phyloP scores from a whole-genome alignment of 2,113 vertebrate species.

The Otocyon megalotis region DNA sequence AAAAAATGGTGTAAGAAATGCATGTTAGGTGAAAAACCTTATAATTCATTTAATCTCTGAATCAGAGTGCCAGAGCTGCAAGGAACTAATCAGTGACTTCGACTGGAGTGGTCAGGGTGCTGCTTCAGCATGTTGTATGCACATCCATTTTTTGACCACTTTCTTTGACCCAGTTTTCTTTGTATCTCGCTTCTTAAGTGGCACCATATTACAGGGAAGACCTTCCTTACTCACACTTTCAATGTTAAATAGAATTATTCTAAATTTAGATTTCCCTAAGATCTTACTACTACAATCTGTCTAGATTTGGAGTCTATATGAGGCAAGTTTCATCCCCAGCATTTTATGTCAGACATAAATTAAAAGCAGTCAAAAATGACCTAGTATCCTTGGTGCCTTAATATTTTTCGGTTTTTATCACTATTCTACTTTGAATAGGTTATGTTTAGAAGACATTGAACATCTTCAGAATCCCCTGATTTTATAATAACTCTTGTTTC shows the following conservation, averaged over 20 bases:
- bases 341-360: slow-evolving; percentile 66
- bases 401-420: slow-evolving; percentile 48
- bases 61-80: not conserved
- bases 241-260: slow-evolving; percentile 70
- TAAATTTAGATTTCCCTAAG: slow-evolving; percentile 52
- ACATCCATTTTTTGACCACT: slow-evolving; percentile 21
- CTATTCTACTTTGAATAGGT: slow-evolving; percentile 32
- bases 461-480: slow-evolving; percentile 33
- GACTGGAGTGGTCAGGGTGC: not conserved
- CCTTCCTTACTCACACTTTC: slow-evolving; percentile 14
- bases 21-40: not conserved
- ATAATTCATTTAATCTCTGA: not conserved
- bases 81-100: not conserved
- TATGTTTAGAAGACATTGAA: not conserved
- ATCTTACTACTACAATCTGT: slow-evolving; percentile 50
- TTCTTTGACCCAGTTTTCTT: slow-evolving; percentile 59
- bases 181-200: slow-evolving; percentile 38
- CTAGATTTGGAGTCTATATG: slow-evolving; percentile 54
- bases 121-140: not conserved
- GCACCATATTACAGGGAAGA: slow-evolving; percentile 50
- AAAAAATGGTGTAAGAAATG: not conserved
- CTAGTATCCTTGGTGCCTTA: not conserved
- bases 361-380: slow-evolving; percentile 60
- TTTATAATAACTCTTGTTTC: slow-evolving; percentile 27
- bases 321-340: slow-evolving; percentile 31